Evolutionary conservation across 1,140 invertebrate genomes (phyloP).

Genomic region (Tetragnatha versicolor): DNA sequence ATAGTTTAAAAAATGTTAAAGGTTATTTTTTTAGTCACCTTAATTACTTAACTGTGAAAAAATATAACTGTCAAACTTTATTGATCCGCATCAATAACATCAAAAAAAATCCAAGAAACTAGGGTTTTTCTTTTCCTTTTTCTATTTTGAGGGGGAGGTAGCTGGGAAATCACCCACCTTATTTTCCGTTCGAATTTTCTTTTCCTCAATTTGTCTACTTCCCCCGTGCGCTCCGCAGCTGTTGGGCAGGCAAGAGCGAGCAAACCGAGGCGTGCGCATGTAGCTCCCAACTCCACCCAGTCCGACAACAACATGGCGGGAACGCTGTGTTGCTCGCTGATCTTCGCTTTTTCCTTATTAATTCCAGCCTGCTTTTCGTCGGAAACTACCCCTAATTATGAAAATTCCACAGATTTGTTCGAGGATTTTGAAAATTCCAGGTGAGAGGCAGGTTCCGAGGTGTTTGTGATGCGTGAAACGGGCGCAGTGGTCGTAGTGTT

Average conservation of each 20-base stretch:
- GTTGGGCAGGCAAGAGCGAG: neutral
- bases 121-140: too few relatives aligned
- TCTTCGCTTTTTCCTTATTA: neutral
- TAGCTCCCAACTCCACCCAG: constrained; percentile 9
- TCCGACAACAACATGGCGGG: constrained; percentile 38
- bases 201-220: constrained; percentile 24
- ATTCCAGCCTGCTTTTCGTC: neutral
- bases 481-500: too few relatives aligned
- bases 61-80: too few relatives aligned
- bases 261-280: neutral
- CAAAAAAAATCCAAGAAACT: too few relatives aligned
- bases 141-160: too few relatives aligned
- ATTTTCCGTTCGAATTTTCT: neutral
- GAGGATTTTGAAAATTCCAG: constrained; percentile 49
- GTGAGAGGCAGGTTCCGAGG: neutral
- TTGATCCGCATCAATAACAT: too few relatives aligned
- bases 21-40: too few relatives aligned
- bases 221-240: constrained; percentile 46
- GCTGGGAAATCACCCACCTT: too few relatives aligned
- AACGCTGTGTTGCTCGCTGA: constrained; percentile 39
- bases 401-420: constrained; percentile 31
- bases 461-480: neutral
- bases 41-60: too few relatives aligned
- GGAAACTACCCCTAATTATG: neutral
- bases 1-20: too few relatives aligned